These are phyloP conservation scores for Malurus melanocephalus DNA, from an alignment of 2,113 vertebrate species.

Conservation along the genomic window DNA sequence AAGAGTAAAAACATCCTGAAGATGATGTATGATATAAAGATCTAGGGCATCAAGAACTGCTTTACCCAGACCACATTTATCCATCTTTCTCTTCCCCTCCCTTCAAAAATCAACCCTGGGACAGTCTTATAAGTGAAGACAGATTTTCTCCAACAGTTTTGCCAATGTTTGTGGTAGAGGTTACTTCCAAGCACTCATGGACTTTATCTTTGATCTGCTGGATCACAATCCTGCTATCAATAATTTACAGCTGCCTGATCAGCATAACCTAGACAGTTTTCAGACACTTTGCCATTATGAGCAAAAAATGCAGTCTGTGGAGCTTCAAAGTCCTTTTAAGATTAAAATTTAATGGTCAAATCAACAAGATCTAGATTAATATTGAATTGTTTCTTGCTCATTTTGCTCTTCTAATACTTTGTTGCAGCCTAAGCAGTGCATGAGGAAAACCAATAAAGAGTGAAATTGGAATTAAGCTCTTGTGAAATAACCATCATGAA, in stretches of 20 bases:
- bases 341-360: slow-evolving; percentile 34
- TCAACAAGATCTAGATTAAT: not conserved
- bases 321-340: slow-evolving; percentile 6
- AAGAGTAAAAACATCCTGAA: slow-evolving; percentile 28
- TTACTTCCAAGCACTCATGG: not conserved
- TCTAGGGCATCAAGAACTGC: not conserved
- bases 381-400: not conserved
- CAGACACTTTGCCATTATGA: not conserved
- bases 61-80: not conserved
- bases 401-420: not conserved
- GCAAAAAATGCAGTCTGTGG: not conserved
- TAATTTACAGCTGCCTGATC: slow-evolving; percentile 24
- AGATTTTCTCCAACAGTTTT: not conserved
- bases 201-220: slow-evolving; percentile 17
- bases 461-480: not conserved
- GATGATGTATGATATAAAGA: not conserved
- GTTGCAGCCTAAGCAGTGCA: not conserved
- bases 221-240: slow-evolving; percentile 2
- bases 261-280: not conserved
- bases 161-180: not conserved
- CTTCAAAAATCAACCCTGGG: not conserved
- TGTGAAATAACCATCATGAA: not conserved
- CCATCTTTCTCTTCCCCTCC: not conserved
- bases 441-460: not conserved
- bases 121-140: not conserved